These are phyloP conservation scores for Numida meleagris DNA, from an alignment of 2,113 vertebrate species.

Conservation along the genomic window DNA sequence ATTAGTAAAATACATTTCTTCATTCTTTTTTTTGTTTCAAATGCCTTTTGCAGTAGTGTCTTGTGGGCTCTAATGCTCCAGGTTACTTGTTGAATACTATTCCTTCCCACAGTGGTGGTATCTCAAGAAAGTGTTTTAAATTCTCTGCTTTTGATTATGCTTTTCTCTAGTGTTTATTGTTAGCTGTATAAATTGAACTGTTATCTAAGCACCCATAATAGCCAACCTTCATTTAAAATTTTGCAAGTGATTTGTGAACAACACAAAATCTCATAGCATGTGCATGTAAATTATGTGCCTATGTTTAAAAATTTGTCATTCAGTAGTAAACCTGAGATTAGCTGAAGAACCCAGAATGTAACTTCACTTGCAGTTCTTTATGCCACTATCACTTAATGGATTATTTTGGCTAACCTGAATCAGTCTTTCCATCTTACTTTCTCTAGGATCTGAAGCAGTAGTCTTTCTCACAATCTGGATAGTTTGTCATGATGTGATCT, in stretches of 20 bases:
- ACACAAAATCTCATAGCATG: background rate
- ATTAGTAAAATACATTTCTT: background rate
- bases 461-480: background rate
- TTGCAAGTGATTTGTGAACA: background rate
- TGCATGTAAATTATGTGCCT: background rate
- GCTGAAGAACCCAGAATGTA: background rate
- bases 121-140: background rate
- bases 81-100: background rate
- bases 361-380: background rate
- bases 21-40: background rate
- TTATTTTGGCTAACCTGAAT: background rate
- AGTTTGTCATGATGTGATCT: slow-evolving; percentile 30
- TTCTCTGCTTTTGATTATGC: background rate
- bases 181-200: background rate
- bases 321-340: background rate
- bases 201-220: background rate
- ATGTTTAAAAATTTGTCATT: background rate
- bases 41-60: background rate
- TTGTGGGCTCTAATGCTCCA: background rate
- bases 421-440: background rate
- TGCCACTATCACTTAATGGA: background rate
- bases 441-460: background rate
- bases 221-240: background rate
- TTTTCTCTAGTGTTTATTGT: background rate
- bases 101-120: background rate